Base-by-base conservation (phyloP, 2,888 invertebrate species). In the Molanna angustata region DNA sequence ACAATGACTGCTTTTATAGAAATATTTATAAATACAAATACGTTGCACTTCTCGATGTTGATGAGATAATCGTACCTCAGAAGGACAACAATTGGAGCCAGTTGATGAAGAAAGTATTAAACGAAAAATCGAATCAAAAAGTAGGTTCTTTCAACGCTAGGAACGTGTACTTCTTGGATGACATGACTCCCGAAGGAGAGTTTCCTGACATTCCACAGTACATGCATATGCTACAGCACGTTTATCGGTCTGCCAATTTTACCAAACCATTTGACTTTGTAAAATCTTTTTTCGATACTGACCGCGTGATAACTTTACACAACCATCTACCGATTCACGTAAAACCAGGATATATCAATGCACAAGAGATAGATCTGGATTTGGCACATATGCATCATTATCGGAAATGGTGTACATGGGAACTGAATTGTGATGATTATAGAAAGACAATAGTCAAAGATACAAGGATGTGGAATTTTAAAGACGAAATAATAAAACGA, bases 1-100 rank as follows among this genome's bases (percentile, higher is more conserved):
- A 95, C 77, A 96, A 96, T 71, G 96, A 96, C 71, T 96, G 96
- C 66, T 80, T 96, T 47, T 95, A 95, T 74, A 87, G 91, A 68
- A 90, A 94, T 68, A 83, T 94, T 76, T 90, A 94, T 69, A 80
- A 86, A 60, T 94, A 94, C 71, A 84, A 89, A 60, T 93, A 90
- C 73, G 86, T 94, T 47, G 90, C 90, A 14, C 75, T 95, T 53
- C 77, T 95, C 47, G 96, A 96, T 69, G 88, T 93, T 60, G 95
- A 96, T 72, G 95, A 96, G 72, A 89, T 94, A 52, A 93, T 96
- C 62, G 91, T 96, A 84, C 95, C 95, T 6, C 74, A 88, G 61
- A 81, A 84, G 62, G 83, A 84, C 64, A 67, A 67, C 11, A 80
- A 80, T 57, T 96, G 94, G 94, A 76, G 78, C 48, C 82, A 84